Evolutionary conservation across 2,113 vertebrate species (phyloP).

Genomic region (Bagarius yarrelli): DNA sequence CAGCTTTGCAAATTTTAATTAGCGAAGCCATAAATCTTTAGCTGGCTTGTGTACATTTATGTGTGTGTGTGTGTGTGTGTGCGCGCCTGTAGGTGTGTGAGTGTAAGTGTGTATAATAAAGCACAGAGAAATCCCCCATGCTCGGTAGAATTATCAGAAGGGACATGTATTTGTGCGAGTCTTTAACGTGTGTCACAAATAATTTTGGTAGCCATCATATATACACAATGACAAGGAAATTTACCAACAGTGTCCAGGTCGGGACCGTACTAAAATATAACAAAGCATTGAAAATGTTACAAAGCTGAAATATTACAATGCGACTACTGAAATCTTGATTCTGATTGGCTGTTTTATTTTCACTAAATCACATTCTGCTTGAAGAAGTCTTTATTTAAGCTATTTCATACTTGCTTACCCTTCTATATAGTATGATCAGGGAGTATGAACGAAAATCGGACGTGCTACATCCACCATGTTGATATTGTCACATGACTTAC

Average conservation of each 20-base stretch:
- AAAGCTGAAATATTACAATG: neutral
- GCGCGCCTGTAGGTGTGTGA: constrained; percentile 16
- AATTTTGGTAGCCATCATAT: neutral
- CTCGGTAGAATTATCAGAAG: constrained; percentile 5
- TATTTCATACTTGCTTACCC: too few relatives aligned
- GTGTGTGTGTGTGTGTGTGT: constrained; percentile 16
- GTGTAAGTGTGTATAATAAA: neutral
- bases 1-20: constrained; percentile 56
- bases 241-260: too few relatives aligned
- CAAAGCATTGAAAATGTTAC: too few relatives aligned
- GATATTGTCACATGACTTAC: too few relatives aligned
- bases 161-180: neutral
- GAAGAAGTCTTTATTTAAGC: too few relatives aligned
- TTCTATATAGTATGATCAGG: too few relatives aligned
- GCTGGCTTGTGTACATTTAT: constrained; percentile 31
- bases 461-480: too few relatives aligned
- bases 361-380: too few relatives aligned
- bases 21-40: constrained; percentile 55
- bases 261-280: too few relatives aligned
- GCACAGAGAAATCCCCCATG: neutral
- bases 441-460: too few relatives aligned
- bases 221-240: neutral
- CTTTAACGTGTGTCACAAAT: neutral
- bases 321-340: neutral
- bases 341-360: neutral